A percentile compares a stretch with the other conserved stretches of the same genome.
phyloP scores from a whole-genome alignment of 2,888 invertebrate genomes.

The Rhagophthalmus giganteus region DNA sequence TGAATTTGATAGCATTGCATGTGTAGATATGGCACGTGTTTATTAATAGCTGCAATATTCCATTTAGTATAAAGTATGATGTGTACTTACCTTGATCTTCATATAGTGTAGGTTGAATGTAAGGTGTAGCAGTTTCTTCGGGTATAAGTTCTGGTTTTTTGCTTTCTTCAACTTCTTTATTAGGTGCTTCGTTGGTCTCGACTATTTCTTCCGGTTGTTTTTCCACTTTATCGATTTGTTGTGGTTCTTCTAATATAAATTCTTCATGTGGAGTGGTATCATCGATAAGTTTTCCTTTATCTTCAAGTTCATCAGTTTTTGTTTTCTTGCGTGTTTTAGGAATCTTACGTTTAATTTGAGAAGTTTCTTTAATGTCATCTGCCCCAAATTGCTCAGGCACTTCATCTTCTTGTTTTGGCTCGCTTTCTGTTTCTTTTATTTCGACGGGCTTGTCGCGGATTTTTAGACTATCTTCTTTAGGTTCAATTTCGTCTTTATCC shows the following conservation, averaged over 20 bases:
- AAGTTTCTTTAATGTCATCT: slow-evolving; percentile 4
- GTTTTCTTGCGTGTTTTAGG: too few relatives aligned
- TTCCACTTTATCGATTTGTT: too few relatives aligned
- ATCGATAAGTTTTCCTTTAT: too few relatives aligned
- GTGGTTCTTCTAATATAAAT: too few relatives aligned
- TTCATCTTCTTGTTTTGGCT: slow-evolving; percentile 34
- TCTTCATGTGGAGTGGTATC: too few relatives aligned
- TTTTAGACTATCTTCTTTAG: too few relatives aligned
- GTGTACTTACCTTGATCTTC: slow-evolving; percentile 38
- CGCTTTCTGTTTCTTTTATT: slow-evolving; percentile 31
- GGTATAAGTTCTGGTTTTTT: slow-evolving; percentile 24
- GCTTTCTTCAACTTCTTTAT: slow-evolving; percentile 19
- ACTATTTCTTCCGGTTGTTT: too few relatives aligned
- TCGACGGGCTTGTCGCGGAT: too few relatives aligned
- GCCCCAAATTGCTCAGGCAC: slow-evolving; percentile 17
- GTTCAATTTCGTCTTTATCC: slow-evolving; percentile 32
- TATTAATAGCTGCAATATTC: neutral
- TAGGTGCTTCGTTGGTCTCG: too few relatives aligned
- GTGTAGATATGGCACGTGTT: too few relatives aligned
- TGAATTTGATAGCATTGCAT: too few relatives aligned
- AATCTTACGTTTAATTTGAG: too few relatives aligned
- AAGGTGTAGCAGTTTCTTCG: neutral
- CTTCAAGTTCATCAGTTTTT: neutral
- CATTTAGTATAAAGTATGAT: slow-evolving; percentile 37
- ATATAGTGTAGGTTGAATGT: neutral